Percentiles rank a stretch among this genome's conserved stretches.
These are phyloP conservation scores for Varroa destructor DNA, from an alignment of 1,140 invertebrate genomes.

Conservation along the genomic window DNA sequence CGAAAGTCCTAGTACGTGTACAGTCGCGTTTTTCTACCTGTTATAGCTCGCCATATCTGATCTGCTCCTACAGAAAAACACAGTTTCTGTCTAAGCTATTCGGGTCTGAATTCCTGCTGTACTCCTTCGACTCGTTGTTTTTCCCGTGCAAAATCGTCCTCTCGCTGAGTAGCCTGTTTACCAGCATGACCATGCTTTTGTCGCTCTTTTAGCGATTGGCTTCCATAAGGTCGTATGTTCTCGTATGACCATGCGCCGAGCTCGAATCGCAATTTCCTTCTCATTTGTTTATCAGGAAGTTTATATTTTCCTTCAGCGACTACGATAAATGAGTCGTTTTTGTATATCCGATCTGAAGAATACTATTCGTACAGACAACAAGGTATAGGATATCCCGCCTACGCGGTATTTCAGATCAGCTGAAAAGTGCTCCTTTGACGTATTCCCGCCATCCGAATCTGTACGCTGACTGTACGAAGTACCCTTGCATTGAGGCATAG, in stretches of 20 bases:
- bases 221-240: conserved; percentile 40
- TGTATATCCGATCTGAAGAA: no score
- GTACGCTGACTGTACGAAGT: no score
- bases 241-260: conserved; percentile 38
- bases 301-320: conserved; percentile 38
- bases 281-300: conserved; percentile 37
- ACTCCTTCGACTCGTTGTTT: conserved; percentile 49
- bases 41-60: conserved; percentile 53
- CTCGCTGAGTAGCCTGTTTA: conserved; percentile 55
- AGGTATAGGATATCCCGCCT: no score
- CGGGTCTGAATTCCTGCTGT: conserved; percentile 50
- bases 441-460: no score
- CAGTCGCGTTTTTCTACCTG: conserved; percentile 58
- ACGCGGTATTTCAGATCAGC: conserved; percentile 32
- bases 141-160: conserved; percentile 58
- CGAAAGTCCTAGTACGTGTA: conserved; percentile 54
- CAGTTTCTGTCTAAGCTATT: conserved; percentile 48
- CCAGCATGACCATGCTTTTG: conserved; percentile 44
- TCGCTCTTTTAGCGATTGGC: conserved; percentile 41
- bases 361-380: no score
- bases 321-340: conserved; percentile 13
- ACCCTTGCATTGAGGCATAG: no score
- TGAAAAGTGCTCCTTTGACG: no score
- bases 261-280: conserved; percentile 37
- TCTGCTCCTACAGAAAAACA: conserved; percentile 48